Conservation (phyloP, 2,888 invertebrate genomes). For the Pharmacophagus antenor region DNA sequence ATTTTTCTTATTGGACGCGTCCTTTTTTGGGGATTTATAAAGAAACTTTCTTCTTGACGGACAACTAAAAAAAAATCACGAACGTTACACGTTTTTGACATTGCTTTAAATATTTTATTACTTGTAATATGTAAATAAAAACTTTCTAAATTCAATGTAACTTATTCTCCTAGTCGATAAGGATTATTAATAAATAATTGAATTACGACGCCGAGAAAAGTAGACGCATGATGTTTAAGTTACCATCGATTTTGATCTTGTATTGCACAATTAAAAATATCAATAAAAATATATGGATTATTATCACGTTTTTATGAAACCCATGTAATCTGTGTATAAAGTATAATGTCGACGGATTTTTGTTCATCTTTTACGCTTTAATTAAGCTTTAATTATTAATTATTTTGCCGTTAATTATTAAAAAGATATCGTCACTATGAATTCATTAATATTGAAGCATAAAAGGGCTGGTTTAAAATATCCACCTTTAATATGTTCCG, state of each 20-base stretch:
- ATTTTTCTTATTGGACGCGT: constrained; percentile 31
- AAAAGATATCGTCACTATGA: neutral
- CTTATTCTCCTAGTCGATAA: too few species aligned
- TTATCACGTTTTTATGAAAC: too few species aligned
- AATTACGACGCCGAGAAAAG: too few species aligned
- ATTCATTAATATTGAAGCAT: neutral
- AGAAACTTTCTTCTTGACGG: constrained; percentile 34
- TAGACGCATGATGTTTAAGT: too few species aligned
- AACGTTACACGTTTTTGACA: neutral
- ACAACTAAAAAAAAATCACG: neutral
- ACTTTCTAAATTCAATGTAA: too few species aligned
- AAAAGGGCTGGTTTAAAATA: constrained; percentile 5
- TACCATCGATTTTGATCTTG: too few species aligned
- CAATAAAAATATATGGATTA: too few species aligned
- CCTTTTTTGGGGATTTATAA: constrained; percentile 26
- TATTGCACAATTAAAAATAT: too few species aligned
- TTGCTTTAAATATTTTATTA: neutral
- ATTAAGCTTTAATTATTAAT: neutral
- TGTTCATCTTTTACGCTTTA: neutral
- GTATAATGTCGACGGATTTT: neutral
- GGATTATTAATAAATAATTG: too few species aligned
- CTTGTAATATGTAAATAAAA: too few species aligned
- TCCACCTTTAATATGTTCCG: neutral
- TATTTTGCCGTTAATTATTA: neutral
- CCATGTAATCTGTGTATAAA: neutral